Base-by-base conservation (phyloP, 2,113 vertebrate genomes). In the Dendropsophus ebraccatus region DNA sequence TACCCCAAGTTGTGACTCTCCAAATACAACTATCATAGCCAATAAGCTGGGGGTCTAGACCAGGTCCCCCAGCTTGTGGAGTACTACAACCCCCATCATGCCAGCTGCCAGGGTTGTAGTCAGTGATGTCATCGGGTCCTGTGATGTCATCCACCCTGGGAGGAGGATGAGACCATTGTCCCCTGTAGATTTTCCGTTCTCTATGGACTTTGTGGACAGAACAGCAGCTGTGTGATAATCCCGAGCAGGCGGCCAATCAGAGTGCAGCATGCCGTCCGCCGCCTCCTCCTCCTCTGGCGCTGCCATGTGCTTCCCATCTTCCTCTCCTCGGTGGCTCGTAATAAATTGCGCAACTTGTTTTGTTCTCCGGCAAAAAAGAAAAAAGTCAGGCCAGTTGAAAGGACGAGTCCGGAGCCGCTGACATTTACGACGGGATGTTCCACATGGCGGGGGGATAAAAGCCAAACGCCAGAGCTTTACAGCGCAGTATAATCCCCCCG, bases 331-430 rank as follows among this genome's bases (percentile, higher is more conserved):
- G 76, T 37, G 30, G 35, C 21, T 41, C 5, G 0, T 37, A 5
- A 35, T 79, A 79, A 79, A 79, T 79, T 79, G 76, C 76, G 76
- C 54, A 79, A 79, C 49, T 23, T 58, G 54, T 25, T 79, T 79
- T 79, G 52, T 79, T 79, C 52, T 79, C 19, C 54, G n/a, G 75
- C 75, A 56, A 32, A 56, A 41, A 45, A 73, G n/a, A 12, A 41
- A 52, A 56, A 50, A 76, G 25, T 76, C 47, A 77, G 25, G 41
- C 47, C 74, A 37, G 30, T 60, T 79, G 11, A 79, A 79, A 79
- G 76, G 30, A 23, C 25, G 2, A 9, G 4, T 12, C 2, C 28
- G 17, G 28, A 19, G 49, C 30, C 32, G 21, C 16, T 5, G 54
- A 6, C 76, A 28, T 60, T 60, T 79, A 79, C 76, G 30, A 79